Base-by-base conservation (phyloP, 1,140 invertebrate species). In the Ruditapes philippinarum region DNA sequence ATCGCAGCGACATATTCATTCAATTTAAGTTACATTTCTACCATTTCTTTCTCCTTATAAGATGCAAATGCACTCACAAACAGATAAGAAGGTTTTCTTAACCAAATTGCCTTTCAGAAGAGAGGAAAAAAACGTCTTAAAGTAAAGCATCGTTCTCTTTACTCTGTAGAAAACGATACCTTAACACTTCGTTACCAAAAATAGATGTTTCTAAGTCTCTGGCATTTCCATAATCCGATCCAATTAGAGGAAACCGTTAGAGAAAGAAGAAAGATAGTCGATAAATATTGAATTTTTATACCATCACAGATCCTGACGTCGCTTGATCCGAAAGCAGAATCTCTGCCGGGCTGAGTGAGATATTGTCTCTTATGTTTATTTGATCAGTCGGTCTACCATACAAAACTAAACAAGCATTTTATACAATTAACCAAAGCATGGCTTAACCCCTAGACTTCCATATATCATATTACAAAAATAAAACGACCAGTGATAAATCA, bases 231-330 rank as follows among this genome's bases (percentile, higher is more conserved):
- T 70, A 70, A 70, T 70, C 65, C 65, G 25, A 70, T 12, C 65
- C 65, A 70, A 70, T 70, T 70, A 70, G 33, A 38, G 65, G 28
- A 40, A 70, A 17, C 40, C 7, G 42, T 76, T 49, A 76, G 73
- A 76, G 73, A 76, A 76, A 49, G 45, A 28, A 76, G 73, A 76
- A 76, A 28, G 42, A 76, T 76, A 76, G 73, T 76, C 73, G 28
- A 76, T 76, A 76, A 76, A 76, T 76, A 76, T 76, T 51, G 73
- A 76, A 76, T 78, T 57, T 51, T 78, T 78, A 78, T 78, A 54
- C 36, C 70, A n/a, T 11, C 70, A 45, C 33, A 28, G 65, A 38
- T 70, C 65, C 33, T 40, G 36, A 38, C 19, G 65, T 17, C 12
- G 25, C 65, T 9, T 7, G 1, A 22, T 31, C 65, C 28, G 1